Base-by-base conservation (phyloP, 2,888 invertebrate species). In the Ochropleura plecta region DNA sequence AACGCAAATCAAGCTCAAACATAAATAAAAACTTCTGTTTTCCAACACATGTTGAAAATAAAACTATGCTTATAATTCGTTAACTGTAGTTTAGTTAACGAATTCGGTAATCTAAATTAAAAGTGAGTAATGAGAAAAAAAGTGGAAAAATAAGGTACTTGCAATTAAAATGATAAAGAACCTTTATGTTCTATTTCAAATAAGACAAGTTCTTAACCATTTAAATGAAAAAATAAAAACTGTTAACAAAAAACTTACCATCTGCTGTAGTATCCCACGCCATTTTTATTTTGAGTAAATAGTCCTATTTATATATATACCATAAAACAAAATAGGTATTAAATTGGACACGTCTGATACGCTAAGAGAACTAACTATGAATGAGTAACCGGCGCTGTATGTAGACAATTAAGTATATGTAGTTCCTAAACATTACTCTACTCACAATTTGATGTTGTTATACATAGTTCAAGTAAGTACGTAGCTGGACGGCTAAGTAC, bases 221-320 rank as follows among this genome's bases (percentile, higher is more conserved):
- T 42, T 40, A 20, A 20, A 5, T 12, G 3, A 60, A 53, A 12
- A 60, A 5, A n/a, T n/a, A 44, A 30, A 30, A 30, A n/a, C 10
- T n/a, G 0, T 7, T 40, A 59, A 20, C 7, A 44, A 20, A n/a
- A 48, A 20, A 60, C 74, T 40, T 48, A 74, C 73, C 73, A 18
- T 73, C 53, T 30, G 62, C 12, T 18, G 73, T 53, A 44, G 72
- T 72, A 42, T 42, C 12, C 72, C 18, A 72, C 44, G 42, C 44
- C 72, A 73, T 73, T 71, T 70, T 71, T 49, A 16, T 12, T 46
- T 55, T 55, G 30, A 69, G 16, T 16, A 55, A 55, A 18, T 18
- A 18, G 14, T 30, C 20, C n/a, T n/a, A n/a, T n/a, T n/a, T n/a
- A n/a, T n/a, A n/a, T 20, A 42, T 49, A 12, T 5, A 10, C 40